These are phyloP conservation scores for Acomys russatus DNA, from an alignment of 2,797 vertebrate species.

Conservation along the genomic window DNA sequence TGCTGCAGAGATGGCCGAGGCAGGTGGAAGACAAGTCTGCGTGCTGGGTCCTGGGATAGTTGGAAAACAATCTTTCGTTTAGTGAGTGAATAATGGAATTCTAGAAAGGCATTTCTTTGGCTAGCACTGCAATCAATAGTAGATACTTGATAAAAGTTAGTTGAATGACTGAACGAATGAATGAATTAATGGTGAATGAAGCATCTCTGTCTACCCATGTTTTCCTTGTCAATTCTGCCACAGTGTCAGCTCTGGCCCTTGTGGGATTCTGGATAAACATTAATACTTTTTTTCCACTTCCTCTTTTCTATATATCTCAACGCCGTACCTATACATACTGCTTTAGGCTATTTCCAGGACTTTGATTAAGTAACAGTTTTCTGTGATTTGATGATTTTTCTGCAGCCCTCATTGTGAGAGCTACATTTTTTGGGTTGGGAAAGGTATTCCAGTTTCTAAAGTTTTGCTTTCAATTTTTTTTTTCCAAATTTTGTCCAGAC, in stretches of 20 bases:
- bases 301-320: not conserved
- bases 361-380: not conserved
- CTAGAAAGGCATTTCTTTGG: not conserved
- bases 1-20: not conserved
- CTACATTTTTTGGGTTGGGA: not conserved
- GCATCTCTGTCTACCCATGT: not conserved
- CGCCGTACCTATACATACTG: not conserved
- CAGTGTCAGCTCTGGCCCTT: not conserved
- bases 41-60: not conserved
- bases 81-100: not conserved
- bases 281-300: not conserved
- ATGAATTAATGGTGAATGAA: not conserved
- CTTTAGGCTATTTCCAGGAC: not conserved
- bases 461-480: slow-evolving; percentile 3
- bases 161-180: not conserved
- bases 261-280: not conserved
- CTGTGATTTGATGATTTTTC: not conserved
- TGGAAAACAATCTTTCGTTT: not conserved
- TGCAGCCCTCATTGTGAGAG: not conserved
- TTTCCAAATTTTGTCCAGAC: not conserved
- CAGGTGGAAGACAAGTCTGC: not conserved
- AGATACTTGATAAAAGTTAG: not conserved
- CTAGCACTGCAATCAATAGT: not conserved
- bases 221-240: not conserved
- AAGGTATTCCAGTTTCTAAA: not conserved